Evolutionary conservation across 2,113 vertebrate genomes (phyloP), one percentile per base, ranked within the genome.

Genomic region (Lota lota): DNA sequence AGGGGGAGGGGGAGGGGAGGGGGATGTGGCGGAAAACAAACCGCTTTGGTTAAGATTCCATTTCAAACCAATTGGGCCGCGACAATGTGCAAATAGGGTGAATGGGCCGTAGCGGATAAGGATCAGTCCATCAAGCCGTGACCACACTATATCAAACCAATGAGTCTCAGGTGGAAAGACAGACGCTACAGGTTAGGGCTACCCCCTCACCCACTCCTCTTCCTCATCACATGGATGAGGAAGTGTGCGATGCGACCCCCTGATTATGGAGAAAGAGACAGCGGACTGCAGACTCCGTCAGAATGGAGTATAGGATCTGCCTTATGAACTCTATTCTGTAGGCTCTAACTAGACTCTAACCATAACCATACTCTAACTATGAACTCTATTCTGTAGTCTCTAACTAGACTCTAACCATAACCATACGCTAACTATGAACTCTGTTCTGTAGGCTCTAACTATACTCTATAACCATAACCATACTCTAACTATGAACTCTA

Each of bases 201-300:
- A 33, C 62, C 17, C 36, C 60, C 60, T 33, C 20, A 64, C 69
- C 40, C 57, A 71, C 66, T 20, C 68, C 69, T 70, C 69, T 66
- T 6, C 67, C 63, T 81, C 67, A 87, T 87, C 74, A 83, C 59
- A 57, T 81, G 79, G 64, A 77, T 85, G 79, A 85, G 77, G 76
- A 77, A 81, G 79, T 90, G 88, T 91, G 92, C 88, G 83, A 92
- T 91, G 63, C 20, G 1, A 88, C 92, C 91, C 28, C 33, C 70
- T 92, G 89, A 95, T 95, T 90, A 1, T 7, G 15, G 21, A 22
- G 58, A 21, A 24, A 4, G 21, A 22, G 21, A 21, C 21, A 19
- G 28, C 3, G 40, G 40, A 10, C 40, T 12, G 28, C 28, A 3
- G 3, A 33, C 40, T 47, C 40, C 40, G 10, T 47, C 40, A 47